Evolutionary conservation across 2,888 invertebrate species (phyloP), one percentile per base, ranked within the genome.

Genomic region (Ochropacha duplaris): DNA sequence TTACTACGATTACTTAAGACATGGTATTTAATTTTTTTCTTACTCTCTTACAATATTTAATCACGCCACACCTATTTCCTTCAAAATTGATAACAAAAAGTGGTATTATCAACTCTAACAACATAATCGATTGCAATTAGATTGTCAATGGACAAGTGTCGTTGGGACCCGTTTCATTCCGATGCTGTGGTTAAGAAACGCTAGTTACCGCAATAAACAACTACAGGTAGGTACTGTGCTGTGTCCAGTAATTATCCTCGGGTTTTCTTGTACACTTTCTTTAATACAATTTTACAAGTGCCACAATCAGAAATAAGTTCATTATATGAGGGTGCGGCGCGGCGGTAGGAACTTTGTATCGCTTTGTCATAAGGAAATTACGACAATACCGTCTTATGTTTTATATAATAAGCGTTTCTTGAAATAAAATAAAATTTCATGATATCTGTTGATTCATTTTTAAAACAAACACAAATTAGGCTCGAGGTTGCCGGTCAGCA

Each of bases 141-240:
- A 89, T 89, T 87, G 90, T 91, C 90, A 90, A 85, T 87, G 85
- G 86, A 84, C 88, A 87, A 90, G 88, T 90, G 89, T 89, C 87
- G 44, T 44, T 74, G 74, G 62, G 81, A 84, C 87, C 76, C 73
- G 86, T 85, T 86, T 67, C 76, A 81, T 81, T 82, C 80, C 84
- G 75, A 78, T 74, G 83, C 74, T 52, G 52, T 52, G 76, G 81
- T 80, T 85, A 83, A 83, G 84, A 85, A 87, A 89, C 80, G 78
- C 79, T 71, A 72, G 77, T 81, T 77, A 81, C 74, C 65, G 70
- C 74, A 76, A 78, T 70, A 71, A 71, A 75, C 81, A 69, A 72
- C 78, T 66, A 69, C 65, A 65, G 56, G 58, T 63, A 55, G 66
- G 65, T 60, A 62, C 66, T 72, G 68, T 65, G 69, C 66, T 72